phyloP scores from a whole-genome alignment of 1,140 invertebrate species.

The Drosophila murphyi region DNA sequence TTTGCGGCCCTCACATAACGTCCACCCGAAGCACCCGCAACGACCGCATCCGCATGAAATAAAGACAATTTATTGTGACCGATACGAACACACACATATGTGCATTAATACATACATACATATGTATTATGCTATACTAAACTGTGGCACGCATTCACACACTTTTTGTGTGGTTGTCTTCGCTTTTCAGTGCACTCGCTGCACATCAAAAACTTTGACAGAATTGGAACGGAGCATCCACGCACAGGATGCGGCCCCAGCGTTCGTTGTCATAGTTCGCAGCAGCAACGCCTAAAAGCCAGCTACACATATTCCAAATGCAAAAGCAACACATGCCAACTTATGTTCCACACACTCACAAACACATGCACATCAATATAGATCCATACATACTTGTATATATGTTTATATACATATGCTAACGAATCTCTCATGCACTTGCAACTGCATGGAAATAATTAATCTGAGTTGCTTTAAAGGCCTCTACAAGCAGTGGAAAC shows the following conservation, averaged over 20 bases:
- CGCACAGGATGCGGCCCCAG: conserved; percentile 51
- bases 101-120: conserved; percentile 1
- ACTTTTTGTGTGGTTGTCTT: conserved; percentile 50
- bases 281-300: conserved; percentile 34
- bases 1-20: conserved; percentile 45
- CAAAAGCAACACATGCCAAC: conserved; percentile 19
- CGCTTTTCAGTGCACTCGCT: conserved; percentile 21
- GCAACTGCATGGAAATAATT: neutral
- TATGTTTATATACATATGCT: too few relatives aligned
- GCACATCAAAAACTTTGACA: conserved; percentile 78
- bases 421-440: conserved; percentile 11
- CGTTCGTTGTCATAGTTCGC: conserved; percentile 1
- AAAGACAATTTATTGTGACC: conserved; percentile 76
- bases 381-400: too few relatives aligned
- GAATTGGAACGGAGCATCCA: conserved; percentile 68
- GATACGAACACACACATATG: conserved; percentile 59
- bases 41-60: conserved; percentile 66
- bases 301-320: conserved; percentile 50
- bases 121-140: conserved; percentile 1
- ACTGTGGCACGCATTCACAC: conserved; percentile 48
- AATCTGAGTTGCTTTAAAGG: neutral
- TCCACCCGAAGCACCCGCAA: conserved; percentile 11
- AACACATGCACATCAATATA: neutral
- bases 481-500: too few relatives aligned
- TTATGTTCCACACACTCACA: conserved; percentile 3